phyloP scores from a whole-genome alignment of 2,797 vertebrate species.

The Muraenolepis orangiensis region DNA sequence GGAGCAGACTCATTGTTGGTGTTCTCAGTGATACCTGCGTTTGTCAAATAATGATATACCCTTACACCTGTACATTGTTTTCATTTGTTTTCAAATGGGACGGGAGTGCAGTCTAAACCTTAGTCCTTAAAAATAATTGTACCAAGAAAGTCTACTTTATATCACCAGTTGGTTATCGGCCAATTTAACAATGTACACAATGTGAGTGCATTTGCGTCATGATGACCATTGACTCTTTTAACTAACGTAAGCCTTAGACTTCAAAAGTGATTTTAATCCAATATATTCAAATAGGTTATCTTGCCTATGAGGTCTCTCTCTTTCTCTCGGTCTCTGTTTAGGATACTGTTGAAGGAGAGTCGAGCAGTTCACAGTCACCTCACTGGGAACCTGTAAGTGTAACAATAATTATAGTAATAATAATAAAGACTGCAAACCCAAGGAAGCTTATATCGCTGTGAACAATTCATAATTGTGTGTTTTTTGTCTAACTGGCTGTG shows the following conservation, averaged over 20 bases:
- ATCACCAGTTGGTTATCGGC: too few species aligned
- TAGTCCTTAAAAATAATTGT: background rate
- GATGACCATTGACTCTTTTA: too few species aligned
- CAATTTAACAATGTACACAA: too few species aligned
- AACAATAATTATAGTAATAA: background rate
- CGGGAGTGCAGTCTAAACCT: background rate
- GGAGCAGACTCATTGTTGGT: background rate
- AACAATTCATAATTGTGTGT: background rate
- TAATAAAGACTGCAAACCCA: background rate
- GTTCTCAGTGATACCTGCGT: background rate
- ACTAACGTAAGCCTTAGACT: too few species aligned
- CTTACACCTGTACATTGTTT: too few species aligned
- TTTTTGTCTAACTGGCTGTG: background rate
- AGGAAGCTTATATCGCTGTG: background rate
- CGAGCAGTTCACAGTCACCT: slow-evolving; percentile 92
- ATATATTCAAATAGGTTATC: background rate
- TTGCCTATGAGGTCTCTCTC: background rate
- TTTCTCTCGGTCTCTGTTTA: background rate
- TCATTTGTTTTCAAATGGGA: background rate
- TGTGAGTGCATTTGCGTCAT: too few species aligned
- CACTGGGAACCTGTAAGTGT: slow-evolving; percentile 92
- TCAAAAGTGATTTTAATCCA: background rate
- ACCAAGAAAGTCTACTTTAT: background rate
- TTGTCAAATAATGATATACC: too few species aligned
- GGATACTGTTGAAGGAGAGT: slow-evolving; percentile 97